These are phyloP conservation scores for Origma solitaria DNA, from an alignment of 2,113 vertebrate genomes.

Conservation along the genomic window DNA sequence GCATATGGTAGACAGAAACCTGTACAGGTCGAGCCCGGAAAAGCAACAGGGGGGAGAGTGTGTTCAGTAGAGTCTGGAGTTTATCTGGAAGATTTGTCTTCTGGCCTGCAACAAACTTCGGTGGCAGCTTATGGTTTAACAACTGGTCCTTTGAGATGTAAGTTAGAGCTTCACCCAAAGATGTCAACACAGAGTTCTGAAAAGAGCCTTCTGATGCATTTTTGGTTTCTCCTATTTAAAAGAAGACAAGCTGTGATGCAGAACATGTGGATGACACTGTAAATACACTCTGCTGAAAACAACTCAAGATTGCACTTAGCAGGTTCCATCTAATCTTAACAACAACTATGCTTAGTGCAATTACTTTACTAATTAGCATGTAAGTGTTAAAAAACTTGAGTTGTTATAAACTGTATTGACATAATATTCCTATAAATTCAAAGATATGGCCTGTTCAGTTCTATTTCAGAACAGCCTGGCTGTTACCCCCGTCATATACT, in stretches of 20 bases:
- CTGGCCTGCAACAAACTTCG: conserved; percentile 82
- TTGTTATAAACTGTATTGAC: not conserved
- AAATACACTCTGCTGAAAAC: not conserved
- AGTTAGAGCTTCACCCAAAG: conserved; percentile 83
- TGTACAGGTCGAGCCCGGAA: conserved; percentile 88
- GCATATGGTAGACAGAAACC: conserved; percentile 81
- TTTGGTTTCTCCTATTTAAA: conserved; percentile 65
- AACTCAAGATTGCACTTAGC: not conserved
- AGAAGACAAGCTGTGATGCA: not conserved
- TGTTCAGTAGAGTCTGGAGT: conserved; percentile 90
- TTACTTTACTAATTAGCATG: not conserved
- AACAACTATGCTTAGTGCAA: not conserved
- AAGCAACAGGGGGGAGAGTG: conserved; percentile 84
- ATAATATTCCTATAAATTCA: not conserved
- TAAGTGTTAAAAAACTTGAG: not conserved
- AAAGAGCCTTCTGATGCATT: conserved; percentile 64
- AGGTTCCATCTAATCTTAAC: not conserved
- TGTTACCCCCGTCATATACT: conserved; percentile 7
- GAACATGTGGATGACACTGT: not conserved
- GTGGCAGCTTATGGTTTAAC: conserved; percentile 81
- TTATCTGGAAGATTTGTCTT: conserved; percentile 85
- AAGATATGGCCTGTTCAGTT: not conserved
- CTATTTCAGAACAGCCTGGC: not conserved
- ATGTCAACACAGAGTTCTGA: conserved; percentile 75
- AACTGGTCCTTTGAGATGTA: conserved; percentile 84